These are phyloP conservation scores for Etheostoma spectabile DNA, from an alignment of 2,113 vertebrate species.

Conservation along the genomic window DNA sequence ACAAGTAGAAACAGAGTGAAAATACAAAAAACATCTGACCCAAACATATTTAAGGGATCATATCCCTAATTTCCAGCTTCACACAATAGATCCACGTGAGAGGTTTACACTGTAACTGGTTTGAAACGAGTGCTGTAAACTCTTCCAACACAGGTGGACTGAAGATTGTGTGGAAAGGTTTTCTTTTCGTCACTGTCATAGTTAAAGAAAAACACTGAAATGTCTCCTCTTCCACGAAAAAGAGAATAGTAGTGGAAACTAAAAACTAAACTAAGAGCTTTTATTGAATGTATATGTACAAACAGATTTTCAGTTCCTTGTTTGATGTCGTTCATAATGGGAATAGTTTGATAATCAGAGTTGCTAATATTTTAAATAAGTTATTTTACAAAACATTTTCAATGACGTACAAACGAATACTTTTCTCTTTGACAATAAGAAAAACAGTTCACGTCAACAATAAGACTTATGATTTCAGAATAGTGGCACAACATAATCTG, in stretches of 20 bases:
- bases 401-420: no score
- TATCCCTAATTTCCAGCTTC: background rate
- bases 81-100: background rate
- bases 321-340: background rate
- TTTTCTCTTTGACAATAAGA: no score
- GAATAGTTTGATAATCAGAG: background rate
- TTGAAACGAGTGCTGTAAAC: background rate
- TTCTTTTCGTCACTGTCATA: background rate
- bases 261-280: no score
- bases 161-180: background rate
- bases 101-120: background rate
- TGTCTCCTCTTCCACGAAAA: background rate
- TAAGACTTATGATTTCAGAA: background rate
- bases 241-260: background rate
- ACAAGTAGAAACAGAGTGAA: background rate
- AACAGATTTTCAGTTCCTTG: background rate
- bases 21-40: constrained; percentile 13
- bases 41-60: constrained; percentile 5
- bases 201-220: background rate
- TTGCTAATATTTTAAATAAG: background rate
- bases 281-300: no score
- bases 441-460: background rate
- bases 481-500: background rate
- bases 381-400: background rate
- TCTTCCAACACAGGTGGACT: background rate